phyloP scores from a whole-genome alignment of 2,113 vertebrate species.

The Neotragus moschatus region DNA sequence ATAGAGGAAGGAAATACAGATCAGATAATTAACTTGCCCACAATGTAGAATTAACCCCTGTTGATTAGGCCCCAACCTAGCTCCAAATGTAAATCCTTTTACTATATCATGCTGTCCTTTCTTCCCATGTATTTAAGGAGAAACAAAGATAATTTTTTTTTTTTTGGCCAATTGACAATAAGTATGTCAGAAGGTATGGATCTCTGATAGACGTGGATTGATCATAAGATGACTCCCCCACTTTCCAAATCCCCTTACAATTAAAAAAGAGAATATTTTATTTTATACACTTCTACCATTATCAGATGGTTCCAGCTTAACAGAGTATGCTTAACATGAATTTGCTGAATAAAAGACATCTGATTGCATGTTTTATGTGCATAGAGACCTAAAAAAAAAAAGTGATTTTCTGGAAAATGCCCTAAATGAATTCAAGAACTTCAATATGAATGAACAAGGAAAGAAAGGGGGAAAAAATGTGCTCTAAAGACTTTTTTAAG shows the following conservation, averaged over 20 bases:
- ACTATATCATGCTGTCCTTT: not conserved
- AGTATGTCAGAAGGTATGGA: not conserved
- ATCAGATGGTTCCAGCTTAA: not conserved
- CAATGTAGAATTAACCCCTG: not conserved
- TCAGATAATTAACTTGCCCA: not conserved
- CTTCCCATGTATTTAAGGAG: not conserved
- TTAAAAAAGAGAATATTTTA: not conserved
- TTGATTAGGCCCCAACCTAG: not conserved
- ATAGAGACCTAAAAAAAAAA: not conserved
- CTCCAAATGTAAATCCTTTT: not conserved
- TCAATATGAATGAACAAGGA: slow-evolving; percentile 39
- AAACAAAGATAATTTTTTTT: not conserved
- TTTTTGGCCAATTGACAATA: not conserved
- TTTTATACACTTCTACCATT: not conserved
- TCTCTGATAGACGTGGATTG: not conserved
- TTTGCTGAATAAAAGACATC: slow-evolving; percentile 41
- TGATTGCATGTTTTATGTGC: not conserved
- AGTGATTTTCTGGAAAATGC: slow-evolving; percentile 49
- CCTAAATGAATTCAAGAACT: slow-evolving; percentile 51
- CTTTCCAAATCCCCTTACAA: not conserved
- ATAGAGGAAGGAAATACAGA: not conserved
- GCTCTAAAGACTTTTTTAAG: slow-evolving; percentile 31
- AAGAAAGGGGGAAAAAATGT: slow-evolving; percentile 39
- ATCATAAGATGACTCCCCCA: not conserved
- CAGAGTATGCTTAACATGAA: not conserved